A percentile compares a stretch with the other conserved stretches of the same genome.
These are phyloP conservation scores for Myotis brandtii DNA, from an alignment of 2,113 vertebrate species.

Conservation along the genomic window DNA sequence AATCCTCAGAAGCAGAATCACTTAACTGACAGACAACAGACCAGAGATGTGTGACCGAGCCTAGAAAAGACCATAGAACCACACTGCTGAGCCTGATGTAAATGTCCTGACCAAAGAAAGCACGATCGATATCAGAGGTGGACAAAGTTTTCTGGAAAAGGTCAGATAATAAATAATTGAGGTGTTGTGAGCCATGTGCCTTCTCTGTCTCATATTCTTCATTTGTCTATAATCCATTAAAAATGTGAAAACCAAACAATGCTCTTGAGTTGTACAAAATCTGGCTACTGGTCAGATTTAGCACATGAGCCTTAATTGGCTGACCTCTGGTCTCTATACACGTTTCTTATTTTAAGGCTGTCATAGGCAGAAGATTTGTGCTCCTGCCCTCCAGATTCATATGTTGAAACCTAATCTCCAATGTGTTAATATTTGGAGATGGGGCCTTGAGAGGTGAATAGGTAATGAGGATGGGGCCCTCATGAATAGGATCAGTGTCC, in stretches of 20 bases:
- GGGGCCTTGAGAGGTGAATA: not conserved
- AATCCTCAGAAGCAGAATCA: not conserved
- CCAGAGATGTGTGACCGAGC: too few species aligned
- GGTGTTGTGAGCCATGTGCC: not conserved
- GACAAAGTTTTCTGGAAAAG: not conserved
- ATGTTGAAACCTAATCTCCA: not conserved
- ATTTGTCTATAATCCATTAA: not conserved
- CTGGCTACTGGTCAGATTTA: not conserved
- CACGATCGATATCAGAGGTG: not conserved
- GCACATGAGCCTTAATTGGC: not conserved
- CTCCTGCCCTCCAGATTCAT: not conserved
- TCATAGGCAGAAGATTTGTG: not conserved
- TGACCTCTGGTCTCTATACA: not conserved
- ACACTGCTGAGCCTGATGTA: not conserved
- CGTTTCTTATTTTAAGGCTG: not conserved
- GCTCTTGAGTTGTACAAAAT: not conserved
- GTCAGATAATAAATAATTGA: not conserved
- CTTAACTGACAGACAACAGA: not conserved
- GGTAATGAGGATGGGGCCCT: not conserved
- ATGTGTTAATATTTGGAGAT: not conserved
- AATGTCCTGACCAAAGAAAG: not conserved
- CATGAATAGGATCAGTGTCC: not conserved
- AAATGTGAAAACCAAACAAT: not conserved
- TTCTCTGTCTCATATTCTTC: not conserved
- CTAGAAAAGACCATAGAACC: not conserved